Evolutionary conservation across 1,140 invertebrate species (phyloP), one percentile per base, ranked within the genome.

Genomic region (Galleria mellonella): DNA sequence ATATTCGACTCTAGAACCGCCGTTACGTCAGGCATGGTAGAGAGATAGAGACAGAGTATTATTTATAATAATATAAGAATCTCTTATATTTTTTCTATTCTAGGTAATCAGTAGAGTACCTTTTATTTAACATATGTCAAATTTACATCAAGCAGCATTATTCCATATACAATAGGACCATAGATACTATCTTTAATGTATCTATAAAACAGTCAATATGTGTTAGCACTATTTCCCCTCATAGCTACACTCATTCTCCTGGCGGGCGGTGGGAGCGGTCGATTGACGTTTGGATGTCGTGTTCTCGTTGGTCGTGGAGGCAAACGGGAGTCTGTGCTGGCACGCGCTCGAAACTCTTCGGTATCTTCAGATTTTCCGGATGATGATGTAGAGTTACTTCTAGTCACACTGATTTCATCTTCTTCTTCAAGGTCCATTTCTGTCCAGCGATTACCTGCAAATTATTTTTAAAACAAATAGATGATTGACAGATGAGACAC

Each of bases 221-320:
- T 72, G 43, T 43, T 83, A 4, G 72, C 51, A 35, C 75, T 79
- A 37, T 79, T 79, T 23, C 79, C 79, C 40, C 57, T 70, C 79
- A 83, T 83, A 7, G 77, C 69, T 3, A 83, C 75, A 29, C 79
- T 83, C 79, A 83, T 83, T n/a, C 77, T 53, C 12, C 75, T 52
- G 9, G 64, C 55, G 0, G 63, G 60, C 3, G 57, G 46, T 0
- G 62, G 53, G 9, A 51, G 41, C 0, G 66, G 52, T 4, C 70
- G 40, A 1, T 49, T 47, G 0, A 62, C 31, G 0, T 54, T 53
- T 0, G 81, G 81, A 35, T 82, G 72, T 0, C 77, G 47, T 0
- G 67, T 50, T 0, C 81, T 51, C 3, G 72, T 59, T 0, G 77
- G 79, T 0, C 77, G 62, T 6, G 75, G 81, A 0, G 81, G 77